phyloP scores from a whole-genome alignment of 2,888 invertebrate species.

The Limnephilus marmoratus region DNA sequence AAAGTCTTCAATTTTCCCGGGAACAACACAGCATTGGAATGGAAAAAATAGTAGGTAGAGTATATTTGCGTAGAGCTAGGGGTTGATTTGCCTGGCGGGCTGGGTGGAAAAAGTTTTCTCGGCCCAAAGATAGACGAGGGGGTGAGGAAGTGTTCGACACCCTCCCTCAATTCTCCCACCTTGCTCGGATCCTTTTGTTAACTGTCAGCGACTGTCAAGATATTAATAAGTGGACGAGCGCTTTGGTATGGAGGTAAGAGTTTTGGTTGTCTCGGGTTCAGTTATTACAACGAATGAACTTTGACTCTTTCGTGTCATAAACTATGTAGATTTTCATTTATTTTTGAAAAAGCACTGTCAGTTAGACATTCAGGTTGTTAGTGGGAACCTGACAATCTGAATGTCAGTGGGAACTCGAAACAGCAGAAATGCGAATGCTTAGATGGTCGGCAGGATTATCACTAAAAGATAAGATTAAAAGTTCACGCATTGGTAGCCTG shows the following conservation, averaged over 20 bases:
- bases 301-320: neutral
- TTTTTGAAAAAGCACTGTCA: neutral
- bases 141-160: neutral
- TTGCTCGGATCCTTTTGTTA: neutral
- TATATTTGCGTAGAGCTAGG: neutral
- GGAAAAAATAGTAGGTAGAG: neutral
- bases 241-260: neutral
- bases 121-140: neutral
- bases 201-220: neutral
- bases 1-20: neutral
- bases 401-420: too few species aligned
- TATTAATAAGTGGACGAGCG: neutral
- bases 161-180: neutral
- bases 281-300: neutral
- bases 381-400: too few species aligned
- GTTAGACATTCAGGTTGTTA: too few species aligned
- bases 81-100: neutral
- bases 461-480: too few species aligned
- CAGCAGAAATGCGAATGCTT: too few species aligned
- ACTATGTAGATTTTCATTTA: neutral
- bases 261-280: neutral
- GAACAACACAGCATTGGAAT: neutral
- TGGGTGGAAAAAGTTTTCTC: neutral
- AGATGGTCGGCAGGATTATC: too few species aligned
- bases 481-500: too few species aligned